These are phyloP conservation scores for Camelus dromedarius DNA, from an alignment of 2,113 vertebrate species.

Conservation along the genomic window DNA sequence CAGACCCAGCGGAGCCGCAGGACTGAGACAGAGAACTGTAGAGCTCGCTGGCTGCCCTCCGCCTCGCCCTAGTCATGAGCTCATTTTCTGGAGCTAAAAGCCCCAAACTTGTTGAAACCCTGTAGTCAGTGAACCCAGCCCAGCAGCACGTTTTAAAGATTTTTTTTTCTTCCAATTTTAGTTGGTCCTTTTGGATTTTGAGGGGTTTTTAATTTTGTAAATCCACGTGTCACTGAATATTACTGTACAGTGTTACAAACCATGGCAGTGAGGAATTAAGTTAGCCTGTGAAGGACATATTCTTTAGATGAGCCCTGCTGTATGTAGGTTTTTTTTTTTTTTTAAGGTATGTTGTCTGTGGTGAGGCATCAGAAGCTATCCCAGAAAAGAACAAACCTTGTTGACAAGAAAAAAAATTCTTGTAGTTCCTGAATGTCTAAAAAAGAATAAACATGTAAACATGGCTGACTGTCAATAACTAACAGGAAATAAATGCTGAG, in stretches of 20 bases:
- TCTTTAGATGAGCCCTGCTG: not conserved
- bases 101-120: not conserved
- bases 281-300: not conserved
- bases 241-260: not conserved
- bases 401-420: not conserved
- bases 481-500: constrained; percentile 10
- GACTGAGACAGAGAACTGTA: not conserved
- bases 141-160: not conserved
- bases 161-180: not conserved
- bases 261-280: not conserved
- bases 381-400: constrained; percentile 7
- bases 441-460: not conserved
- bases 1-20: too few relatives aligned
- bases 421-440: constrained; percentile 14
- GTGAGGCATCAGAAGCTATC: not conserved
- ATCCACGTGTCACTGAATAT: not conserved
- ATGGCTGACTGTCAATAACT: not conserved
- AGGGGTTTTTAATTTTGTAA: not conserved
- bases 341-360: not conserved
- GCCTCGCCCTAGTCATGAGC: rapidly evolving
- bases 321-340: not conserved
- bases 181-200: constrained; percentile 16
- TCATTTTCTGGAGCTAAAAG: not conserved
- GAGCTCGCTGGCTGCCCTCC: not conserved
- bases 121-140: not conserved